phyloP scores from a whole-genome alignment of 1,140 invertebrate genomes.

The Episyrphus balteatus region DNA sequence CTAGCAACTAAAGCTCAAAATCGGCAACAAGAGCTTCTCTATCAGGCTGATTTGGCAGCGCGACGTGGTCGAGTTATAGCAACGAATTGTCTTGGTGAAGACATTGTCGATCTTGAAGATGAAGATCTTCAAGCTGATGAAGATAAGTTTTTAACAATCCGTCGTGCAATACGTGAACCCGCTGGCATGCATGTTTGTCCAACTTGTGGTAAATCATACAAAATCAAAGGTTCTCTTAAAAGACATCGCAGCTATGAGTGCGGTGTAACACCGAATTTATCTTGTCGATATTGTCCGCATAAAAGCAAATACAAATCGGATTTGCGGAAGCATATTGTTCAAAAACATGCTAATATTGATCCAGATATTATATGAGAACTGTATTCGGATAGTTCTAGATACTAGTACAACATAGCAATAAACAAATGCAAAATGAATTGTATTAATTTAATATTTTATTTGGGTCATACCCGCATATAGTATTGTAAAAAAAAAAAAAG shows the following conservation, averaged over 20 bases:
- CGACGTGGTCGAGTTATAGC: neutral
- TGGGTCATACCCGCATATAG: no score
- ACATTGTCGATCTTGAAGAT: conserved; percentile 10
- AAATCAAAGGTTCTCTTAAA: conserved; percentile 42
- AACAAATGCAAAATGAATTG: no score
- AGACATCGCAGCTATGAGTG: conserved; percentile 52
- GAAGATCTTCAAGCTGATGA: conserved; percentile 12
- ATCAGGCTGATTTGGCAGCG: neutral
- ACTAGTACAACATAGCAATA: no score
- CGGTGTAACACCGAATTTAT: conserved; percentile 40
- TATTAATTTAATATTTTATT: no score
- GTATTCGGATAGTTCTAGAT: no score
- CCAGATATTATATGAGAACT: no score
- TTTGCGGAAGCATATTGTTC: conserved; percentile 32
- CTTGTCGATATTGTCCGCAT: conserved; percentile 32
- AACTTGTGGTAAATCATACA: conserved; percentile 44
- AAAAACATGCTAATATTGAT: conserved; percentile 22
- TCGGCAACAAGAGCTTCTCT: neutral
- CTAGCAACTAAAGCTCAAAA: conserved; percentile 17
- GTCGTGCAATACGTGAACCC: no score
- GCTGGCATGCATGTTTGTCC: conserved; percentile 30
- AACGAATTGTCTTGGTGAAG: conserved; percentile 1
- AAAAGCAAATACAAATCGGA: conserved; percentile 36
- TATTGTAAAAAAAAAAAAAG: no score
- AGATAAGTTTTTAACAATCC: conserved; percentile 7